Conservation (phyloP, 2,113 vertebrate genomes). For the Orcinus orca region DNA sequence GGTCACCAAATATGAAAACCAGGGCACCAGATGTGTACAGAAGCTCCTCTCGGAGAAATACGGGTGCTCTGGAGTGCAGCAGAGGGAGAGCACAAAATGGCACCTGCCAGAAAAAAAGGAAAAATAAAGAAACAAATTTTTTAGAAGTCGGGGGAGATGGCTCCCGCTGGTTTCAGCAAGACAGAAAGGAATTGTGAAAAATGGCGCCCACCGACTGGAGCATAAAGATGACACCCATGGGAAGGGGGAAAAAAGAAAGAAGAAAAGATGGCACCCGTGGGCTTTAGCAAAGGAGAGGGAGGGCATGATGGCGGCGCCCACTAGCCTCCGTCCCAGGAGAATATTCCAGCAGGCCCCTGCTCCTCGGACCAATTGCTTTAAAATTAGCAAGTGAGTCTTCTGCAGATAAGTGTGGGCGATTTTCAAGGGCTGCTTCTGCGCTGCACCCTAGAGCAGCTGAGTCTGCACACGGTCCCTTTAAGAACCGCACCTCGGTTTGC, state of each 20-base stretch:
- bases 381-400: background rate
- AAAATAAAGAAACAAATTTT: background rate
- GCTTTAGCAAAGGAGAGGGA: background rate
- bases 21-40: background rate
- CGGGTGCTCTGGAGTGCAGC: background rate
- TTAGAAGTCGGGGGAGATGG: background rate
- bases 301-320: background rate
- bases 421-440: background rate
- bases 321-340: background rate
- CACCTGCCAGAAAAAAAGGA: background rate
- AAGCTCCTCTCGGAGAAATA: background rate
- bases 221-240: background rate
- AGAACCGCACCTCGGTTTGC: background rate
- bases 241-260: background rate
- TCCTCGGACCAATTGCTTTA: background rate
- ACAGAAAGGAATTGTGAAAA: background rate
- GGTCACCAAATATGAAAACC: background rate
- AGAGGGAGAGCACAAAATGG: background rate
- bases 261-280: background rate
- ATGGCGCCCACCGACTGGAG: background rate
- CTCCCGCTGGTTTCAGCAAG: background rate
- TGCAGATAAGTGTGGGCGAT: background rate
- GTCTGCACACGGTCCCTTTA: background rate
- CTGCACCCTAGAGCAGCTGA: background rate
- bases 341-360: background rate